A percentile compares a stretch with the other conserved stretches of the same genome.
Conservation (phyloP, 2,797 vertebrate genomes). For the Chelidonichthys spinosus region DNA sequence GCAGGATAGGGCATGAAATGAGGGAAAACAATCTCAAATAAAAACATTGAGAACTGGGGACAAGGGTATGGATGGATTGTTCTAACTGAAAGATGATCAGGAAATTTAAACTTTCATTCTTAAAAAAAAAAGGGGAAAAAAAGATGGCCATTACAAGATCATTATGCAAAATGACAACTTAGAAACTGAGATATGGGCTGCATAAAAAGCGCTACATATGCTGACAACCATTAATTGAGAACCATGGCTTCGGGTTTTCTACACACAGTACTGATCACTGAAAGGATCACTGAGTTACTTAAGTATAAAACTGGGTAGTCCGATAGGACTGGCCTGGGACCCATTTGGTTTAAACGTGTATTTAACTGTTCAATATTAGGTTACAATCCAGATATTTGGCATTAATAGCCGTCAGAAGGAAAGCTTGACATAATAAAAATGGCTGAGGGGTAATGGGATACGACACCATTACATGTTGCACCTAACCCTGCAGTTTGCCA, state of each 20-base stretch:
- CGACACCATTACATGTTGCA: constrained; percentile 43
- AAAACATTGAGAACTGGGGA: background rate
- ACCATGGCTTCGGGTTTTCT: background rate
- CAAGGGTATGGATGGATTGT: background rate
- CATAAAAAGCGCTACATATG: constrained; percentile 58
- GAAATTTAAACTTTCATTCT: constrained; percentile 25
- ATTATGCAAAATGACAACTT: constrained; percentile 59
- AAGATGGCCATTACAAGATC: background rate
- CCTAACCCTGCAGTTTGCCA: constrained; percentile 9
- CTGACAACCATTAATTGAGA: constrained; percentile 59
- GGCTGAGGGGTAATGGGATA: constrained; percentile 28
- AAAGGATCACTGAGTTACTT: background rate
- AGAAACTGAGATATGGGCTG: constrained; percentile 61
- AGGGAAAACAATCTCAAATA: background rate
- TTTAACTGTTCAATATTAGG: constrained; percentile 4
- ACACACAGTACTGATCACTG: too few relatives aligned
- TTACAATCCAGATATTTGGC: constrained; percentile 31
- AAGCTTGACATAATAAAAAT: constrained; percentile 45
- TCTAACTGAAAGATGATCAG: constrained; percentile 25
- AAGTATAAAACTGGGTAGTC: background rate
- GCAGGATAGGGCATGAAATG: background rate
- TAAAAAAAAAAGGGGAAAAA: constrained; percentile 1
- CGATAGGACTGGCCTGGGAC: background rate
- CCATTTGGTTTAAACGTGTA: background rate
- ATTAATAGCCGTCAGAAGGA: constrained; percentile 73